phyloP scores from a whole-genome alignment of 1,140 invertebrate genomes.

The Bombus turneri region DNA sequence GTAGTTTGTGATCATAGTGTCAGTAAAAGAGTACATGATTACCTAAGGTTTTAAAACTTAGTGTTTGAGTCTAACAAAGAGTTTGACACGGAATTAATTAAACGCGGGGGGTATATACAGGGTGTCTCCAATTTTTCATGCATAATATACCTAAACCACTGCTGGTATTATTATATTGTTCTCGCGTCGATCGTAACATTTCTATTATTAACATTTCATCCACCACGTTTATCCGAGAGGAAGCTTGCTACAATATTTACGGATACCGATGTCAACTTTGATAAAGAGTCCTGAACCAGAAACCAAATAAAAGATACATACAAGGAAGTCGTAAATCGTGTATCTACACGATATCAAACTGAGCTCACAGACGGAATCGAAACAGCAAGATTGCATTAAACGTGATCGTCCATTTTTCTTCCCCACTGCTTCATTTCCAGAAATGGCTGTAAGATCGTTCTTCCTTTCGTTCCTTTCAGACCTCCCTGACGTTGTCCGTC shows the following conservation, averaged over 20 bases:
- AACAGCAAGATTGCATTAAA: constrained; percentile 32
- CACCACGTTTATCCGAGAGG: background rate
- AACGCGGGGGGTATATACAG: too few relatives aligned
- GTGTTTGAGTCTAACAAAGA: too few relatives aligned
- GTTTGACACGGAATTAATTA: too few relatives aligned
- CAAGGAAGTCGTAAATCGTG: background rate
- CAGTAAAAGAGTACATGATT: too few relatives aligned
- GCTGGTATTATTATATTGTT: too few relatives aligned
- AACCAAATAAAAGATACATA: background rate
- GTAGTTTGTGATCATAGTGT: too few relatives aligned
- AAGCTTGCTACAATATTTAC: background rate
- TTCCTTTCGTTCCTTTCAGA: background rate
- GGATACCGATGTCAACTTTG: background rate
- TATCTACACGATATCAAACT: background rate
- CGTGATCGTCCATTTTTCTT: constrained; percentile 21
- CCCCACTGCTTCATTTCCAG: constrained; percentile 13
- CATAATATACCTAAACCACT: background rate
- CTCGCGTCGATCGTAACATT: background rate
- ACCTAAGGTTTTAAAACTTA: too few relatives aligned
- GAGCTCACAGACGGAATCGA: background rate
- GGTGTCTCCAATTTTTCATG: background rate
- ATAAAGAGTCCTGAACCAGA: background rate
- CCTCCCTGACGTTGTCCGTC: background rate
- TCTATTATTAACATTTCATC: background rate
- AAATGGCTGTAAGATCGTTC: constrained; percentile 38